A percentile compares a stretch with the other conserved stretches of the same genome.
Evolutionary conservation across 2,888 invertebrate species (phyloP).

Genomic region (Lampropteryx suffumata): DNA sequence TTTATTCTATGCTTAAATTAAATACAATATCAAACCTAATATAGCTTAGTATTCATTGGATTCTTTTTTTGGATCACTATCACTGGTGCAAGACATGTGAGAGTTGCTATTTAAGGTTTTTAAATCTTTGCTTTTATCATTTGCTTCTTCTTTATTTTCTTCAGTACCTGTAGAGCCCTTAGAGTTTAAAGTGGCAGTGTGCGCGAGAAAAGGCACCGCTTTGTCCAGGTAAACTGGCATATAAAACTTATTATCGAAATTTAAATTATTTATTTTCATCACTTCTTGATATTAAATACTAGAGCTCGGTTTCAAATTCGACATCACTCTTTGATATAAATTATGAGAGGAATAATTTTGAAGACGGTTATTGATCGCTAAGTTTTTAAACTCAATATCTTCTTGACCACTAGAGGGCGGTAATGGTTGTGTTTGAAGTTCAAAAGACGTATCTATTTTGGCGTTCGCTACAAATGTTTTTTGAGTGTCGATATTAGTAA

Average conservation of each 20-base stretch:
- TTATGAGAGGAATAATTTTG: conserved; percentile 45
- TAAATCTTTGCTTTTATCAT: conserved; percentile 30
- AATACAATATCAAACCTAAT: conserved; percentile 4
- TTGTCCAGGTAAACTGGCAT: conserved; percentile 44
- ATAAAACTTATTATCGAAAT: conserved; percentile 51
- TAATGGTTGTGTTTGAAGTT: conserved; percentile 33
- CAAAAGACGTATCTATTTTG: conserved; percentile 39
- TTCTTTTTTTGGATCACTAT: conserved; percentile 31
- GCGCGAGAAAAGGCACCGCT: conserved; percentile 30
- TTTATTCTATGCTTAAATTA: not conserved
- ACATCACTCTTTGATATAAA: conserved; percentile 29
- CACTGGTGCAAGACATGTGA: conserved; percentile 24
- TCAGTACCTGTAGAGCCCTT: conserved; percentile 30
- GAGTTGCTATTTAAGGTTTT: conserved; percentile 25
- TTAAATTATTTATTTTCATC: conserved; percentile 45
- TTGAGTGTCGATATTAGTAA: conserved; percentile 3
- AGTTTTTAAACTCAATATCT: conserved; percentile 60
- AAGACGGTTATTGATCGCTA: conserved; percentile 52
- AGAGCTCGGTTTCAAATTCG: conserved; percentile 36
- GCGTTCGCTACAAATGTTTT: conserved; percentile 38
- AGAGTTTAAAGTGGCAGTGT: conserved; percentile 30
- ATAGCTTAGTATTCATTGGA: conserved; percentile 18
- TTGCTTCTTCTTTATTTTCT: conserved; percentile 32
- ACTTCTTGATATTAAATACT: conserved; percentile 39
- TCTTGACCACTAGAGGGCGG: conserved; percentile 40